Evolutionary conservation across 2,888 invertebrate genomes (phyloP), one percentile per base, ranked within the genome.

Genomic region (Pristionchus japonicus): DNA sequence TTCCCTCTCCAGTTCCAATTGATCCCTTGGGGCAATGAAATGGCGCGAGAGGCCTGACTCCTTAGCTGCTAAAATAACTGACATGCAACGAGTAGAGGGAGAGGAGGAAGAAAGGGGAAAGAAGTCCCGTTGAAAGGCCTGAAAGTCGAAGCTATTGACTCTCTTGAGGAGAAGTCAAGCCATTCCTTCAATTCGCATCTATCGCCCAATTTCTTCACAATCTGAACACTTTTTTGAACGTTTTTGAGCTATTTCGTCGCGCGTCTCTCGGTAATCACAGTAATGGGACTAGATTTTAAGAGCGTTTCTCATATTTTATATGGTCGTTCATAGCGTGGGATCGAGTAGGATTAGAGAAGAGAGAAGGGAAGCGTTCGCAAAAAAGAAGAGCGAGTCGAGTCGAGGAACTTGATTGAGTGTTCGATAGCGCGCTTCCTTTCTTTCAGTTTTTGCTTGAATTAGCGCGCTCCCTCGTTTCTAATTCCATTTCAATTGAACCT

Each of bases 61-160:
- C 27, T 77, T 77, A 77, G 77, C 77, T 27, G 77, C 77, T 77
- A 77, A 40, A 77, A 77, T 77, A 77, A 77, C 77, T 77, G 77
- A 77, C 77, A 77, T 77, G 77, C 77, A 77, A 77, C 43, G 43
- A 77, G 70, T 70, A 77, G 43, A 43, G 43, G n/a, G 37, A 17
- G 17, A 17, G 23, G 40, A n/a, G 47, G 77, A 20, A 40, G n/a
- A 20, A 40, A 34, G 47, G 43, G 47, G n/a, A 11, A n/a, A 27
- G 40, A n/a, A 77, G 43, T 77, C 43, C 77, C 77, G 77, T 27
- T 77, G 77, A 77, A 77, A 77, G 77, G 77, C 77, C 67, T 27
- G 77, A 77, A 77, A 77, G 77, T 27, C 27, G 43, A 77, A 34
- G 77, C 77, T 77, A 77, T 77, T 77, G 77, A 77, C 77, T 77